Percentiles rank a stretch among this genome's conserved stretches.
These are phyloP conservation scores for Myrmophylax atrothorax DNA, from an alignment of 2,113 vertebrate genomes.

Conservation along the genomic window DNA sequence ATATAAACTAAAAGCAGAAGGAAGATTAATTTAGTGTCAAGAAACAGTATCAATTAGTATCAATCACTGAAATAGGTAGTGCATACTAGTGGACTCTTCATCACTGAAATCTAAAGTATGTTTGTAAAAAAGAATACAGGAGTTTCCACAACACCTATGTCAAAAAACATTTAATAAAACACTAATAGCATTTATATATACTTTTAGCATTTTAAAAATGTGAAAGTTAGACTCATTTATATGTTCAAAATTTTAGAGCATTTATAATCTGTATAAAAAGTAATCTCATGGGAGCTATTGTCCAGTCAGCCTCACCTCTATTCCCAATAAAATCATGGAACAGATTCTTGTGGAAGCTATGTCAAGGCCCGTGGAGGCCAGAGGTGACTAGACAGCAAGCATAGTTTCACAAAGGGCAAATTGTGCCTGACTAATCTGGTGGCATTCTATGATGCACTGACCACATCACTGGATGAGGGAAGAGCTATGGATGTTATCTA, in stretches of 20 bases:
- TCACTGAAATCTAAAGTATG: background rate
- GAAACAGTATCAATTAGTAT: background rate
- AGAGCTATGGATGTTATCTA: background rate
- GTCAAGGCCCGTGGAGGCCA: background rate
- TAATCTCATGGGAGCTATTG: background rate
- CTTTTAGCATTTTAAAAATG: background rate
- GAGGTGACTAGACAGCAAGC: background rate
- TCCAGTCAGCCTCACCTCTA: background rate
- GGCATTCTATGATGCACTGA: accelerated
- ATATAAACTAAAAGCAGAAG: background rate
- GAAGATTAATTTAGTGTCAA: background rate
- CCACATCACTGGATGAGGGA: background rate
- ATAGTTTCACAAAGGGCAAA: background rate
- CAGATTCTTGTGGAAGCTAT: background rate
- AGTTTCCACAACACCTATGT: background rate
- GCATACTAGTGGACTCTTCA: background rate
- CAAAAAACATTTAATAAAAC: background rate
- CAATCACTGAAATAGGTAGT: background rate
- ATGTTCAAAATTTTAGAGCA: background rate
- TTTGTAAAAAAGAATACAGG: background rate
- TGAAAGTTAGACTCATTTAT: background rate
- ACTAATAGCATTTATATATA: background rate
- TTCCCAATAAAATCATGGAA: background rate
- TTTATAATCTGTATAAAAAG: background rate
- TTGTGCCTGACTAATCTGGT: background rate